Base-by-base conservation (phyloP, 2,113 vertebrate genomes). In the Xenus cinereus region DNA sequence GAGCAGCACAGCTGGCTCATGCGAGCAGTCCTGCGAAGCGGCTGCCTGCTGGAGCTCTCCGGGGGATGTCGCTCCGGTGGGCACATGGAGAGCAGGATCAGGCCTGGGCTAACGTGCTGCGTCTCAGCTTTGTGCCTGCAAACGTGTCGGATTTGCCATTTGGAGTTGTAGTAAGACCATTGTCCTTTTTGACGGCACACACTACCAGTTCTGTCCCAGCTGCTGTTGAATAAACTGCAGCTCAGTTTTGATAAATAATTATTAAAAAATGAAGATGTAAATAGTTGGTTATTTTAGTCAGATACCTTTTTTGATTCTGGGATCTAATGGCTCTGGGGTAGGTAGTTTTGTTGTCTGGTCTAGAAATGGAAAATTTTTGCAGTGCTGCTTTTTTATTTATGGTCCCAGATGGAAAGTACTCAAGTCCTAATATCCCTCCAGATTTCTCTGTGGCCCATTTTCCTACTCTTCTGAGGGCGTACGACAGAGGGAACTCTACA, bases 321-420 rank as follows among this genome's bases (percentile, higher is more conserved):
- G 6, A 35, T 68, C 39, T 69, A 66, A 28, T 87, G 23, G 35
- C 45, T 83, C 43, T 63, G 37, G 33, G 24, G 10, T 43, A 54
- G 64, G 37, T 51, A 79, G 73, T 84, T 95, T 84, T 83, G 48
- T 48, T 62, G 18, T 76, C 66, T 89, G 20, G 28, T 74, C 37
- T 63, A 89, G 71, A 93, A 89, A 95, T 48, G 19, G 53, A 83
- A 91, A 87, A 77, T 63, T 67, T 73, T 84, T 94, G 16, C n/a
- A 46, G 48, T 28, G n/a, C 15, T 88, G 23, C 30, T 57, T 89
- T 89, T 84, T 88, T 93, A 81, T 95, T 93, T 93, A 93, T 71
- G 71, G 64, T 84, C 76, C 64, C 69, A 86, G 27, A 71, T 68
- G 46, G 62, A 80, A 90, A 94, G n/a, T 51, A 72, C 60, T 94